Conservation (phyloP, 2,113 vertebrate genomes). For the Anarrhichthys ocellatus region DNA sequence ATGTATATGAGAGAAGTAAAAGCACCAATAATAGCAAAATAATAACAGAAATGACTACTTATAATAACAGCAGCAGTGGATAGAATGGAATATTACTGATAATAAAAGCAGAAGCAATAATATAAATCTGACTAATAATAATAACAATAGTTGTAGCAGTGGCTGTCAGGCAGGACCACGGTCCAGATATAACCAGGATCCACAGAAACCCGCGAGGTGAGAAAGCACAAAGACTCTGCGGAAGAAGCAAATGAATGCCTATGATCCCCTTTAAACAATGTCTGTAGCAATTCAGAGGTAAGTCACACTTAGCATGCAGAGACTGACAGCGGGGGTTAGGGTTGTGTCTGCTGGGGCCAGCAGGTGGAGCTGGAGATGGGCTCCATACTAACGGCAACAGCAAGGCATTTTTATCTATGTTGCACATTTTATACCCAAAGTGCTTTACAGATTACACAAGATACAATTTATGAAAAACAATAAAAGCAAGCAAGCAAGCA, state of each 20-base stretch:
- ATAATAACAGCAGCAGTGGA: background rate
- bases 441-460: background rate
- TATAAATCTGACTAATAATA: background rate
- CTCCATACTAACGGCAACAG: background rate
- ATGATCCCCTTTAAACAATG: background rate
- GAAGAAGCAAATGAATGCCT: too few relatives aligned
- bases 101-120: background rate
- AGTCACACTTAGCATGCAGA: background rate
- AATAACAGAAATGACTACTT: background rate
- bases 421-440: background rate
- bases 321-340: background rate
- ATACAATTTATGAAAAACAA: background rate
- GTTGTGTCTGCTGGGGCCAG: background rate
- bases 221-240: background rate
- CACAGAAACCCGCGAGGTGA: too few relatives aligned
- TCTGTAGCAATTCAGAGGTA: background rate
- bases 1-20: background rate
- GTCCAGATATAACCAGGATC: background rate
- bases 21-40: background rate
- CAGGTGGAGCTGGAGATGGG: conserved; percentile 18
- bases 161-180: background rate
- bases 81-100: background rate
- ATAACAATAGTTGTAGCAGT: background rate
- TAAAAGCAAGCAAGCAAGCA: background rate
- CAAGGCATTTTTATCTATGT: background rate